phyloP scores from a whole-genome alignment of 64 coral and sea anemone species.

The Trachythela sp. region DNA sequence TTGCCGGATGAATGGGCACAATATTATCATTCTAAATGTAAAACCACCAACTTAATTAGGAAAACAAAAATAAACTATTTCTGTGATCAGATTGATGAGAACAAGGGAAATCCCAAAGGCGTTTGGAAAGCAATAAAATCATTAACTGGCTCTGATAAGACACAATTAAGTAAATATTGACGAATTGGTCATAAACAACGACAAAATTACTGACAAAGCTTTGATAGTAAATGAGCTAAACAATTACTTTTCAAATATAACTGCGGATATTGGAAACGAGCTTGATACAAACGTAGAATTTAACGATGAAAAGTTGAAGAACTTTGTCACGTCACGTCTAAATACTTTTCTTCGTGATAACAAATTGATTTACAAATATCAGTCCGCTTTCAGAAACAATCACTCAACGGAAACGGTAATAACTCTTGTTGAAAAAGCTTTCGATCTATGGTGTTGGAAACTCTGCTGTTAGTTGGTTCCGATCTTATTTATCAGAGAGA shows the following conservation, averaged over 20 bases:
- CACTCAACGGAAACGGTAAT: no score
- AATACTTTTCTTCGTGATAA: no score
- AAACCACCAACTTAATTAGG: conserved; percentile 23
- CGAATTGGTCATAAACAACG: conserved; percentile 21
- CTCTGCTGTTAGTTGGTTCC: no score
- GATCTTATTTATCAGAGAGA: no score
- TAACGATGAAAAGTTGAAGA: neutral
- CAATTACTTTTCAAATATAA: neutral
- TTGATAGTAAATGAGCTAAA: conserved; percentile 33
- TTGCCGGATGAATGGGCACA: conserved; percentile 12
- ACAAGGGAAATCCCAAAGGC: conserved; percentile 55
- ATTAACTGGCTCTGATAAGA: conserved; percentile 16
- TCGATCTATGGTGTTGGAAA: no score
- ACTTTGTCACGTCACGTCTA: neutral
- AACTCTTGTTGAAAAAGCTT: no score
- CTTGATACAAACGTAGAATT: neutral
- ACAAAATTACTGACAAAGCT: neutral
- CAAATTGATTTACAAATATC: no score
- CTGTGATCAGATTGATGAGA: conserved; percentile 35
- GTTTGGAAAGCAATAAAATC: conserved; percentile 37
- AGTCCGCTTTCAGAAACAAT: no score
- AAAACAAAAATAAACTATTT: conserved; percentile 44
- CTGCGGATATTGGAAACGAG: neutral
- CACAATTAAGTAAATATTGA: conserved; percentile 11
- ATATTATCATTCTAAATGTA: neutral